A percentile compares a stretch with the other conserved stretches of the same genome.
phyloP scores from a whole-genome alignment of 2,888 invertebrate genomes.

The Caenorhabditis sp. region DNA sequence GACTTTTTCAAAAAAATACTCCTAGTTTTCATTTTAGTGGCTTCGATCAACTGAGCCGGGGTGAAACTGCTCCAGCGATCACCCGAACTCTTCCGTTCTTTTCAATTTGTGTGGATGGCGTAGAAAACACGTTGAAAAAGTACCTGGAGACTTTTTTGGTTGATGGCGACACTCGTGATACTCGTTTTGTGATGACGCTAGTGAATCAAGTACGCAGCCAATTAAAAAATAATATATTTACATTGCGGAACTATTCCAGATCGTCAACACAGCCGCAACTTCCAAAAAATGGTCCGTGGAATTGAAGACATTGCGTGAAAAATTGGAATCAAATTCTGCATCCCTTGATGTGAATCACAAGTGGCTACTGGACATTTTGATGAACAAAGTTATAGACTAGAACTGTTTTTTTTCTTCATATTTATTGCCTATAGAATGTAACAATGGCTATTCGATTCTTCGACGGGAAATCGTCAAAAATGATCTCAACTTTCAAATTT shows the following conservation, averaged over 20 bases:
- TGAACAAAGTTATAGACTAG: constrained; percentile 31
- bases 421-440: too few species aligned
- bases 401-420: too few species aligned
- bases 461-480: background rate
- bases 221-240: too few species aligned
- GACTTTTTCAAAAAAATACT: background rate
- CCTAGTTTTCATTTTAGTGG: constrained; percentile 36
- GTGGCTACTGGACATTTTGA: constrained; percentile 26
- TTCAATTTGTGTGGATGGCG: constrained; percentile 46
- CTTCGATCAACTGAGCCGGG: constrained; percentile 35
- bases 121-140: constrained; percentile 25
- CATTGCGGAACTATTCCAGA: constrained; percentile 26
- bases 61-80: constrained; percentile 31
- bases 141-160: constrained; percentile 17
- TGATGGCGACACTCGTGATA: constrained; percentile 10
- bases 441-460: constrained; percentile 19
- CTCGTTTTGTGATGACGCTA: constrained; percentile 1
- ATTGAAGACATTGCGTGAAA: constrained; percentile 22
- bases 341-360: constrained; percentile 18
- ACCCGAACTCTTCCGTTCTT: constrained; percentile 43
- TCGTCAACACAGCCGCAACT: constrained; percentile 41
- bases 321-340: constrained; percentile 13
- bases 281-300: constrained; percentile 49
- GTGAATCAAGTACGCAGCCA: constrained; percentile 34
- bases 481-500: constrained; percentile 26